A percentile compares a stretch with the other conserved stretches of the same genome.
Conservation (phyloP, 2,113 vertebrate species). For the Oreocharis arfaki region DNA sequence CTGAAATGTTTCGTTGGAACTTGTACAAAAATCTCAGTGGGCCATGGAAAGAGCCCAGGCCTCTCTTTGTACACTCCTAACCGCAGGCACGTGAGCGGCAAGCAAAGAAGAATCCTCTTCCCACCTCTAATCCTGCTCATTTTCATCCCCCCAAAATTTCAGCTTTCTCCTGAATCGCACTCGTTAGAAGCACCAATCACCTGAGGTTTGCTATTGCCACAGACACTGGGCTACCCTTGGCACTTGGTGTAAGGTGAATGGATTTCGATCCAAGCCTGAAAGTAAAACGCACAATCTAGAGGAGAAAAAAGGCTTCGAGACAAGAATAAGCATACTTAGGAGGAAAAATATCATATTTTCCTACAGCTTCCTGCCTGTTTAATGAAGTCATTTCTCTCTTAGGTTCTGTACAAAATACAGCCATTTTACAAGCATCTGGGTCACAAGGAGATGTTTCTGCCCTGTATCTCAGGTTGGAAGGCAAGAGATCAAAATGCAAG, state of each 20-base stretch:
- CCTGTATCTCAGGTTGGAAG: not conserved
- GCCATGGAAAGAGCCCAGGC: not conserved
- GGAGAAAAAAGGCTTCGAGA: not conserved
- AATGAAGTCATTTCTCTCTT: not conserved
- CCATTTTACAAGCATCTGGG: not conserved
- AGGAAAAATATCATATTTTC: not conserved
- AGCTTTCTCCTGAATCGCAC: not conserved
- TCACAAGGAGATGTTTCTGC: not conserved
- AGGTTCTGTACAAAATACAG: rapidly evolving
- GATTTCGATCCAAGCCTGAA: not conserved
- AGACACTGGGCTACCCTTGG: not conserved
- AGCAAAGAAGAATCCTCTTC: not conserved
- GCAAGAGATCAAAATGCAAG: not conserved
- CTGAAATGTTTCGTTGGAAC: not conserved
- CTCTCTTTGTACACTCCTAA: not conserved
- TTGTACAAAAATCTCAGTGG: not conserved
- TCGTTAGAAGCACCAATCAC: too few relatives aligned
- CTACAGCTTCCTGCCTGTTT: not conserved
- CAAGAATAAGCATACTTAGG: not conserved
- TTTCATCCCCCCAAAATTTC: not conserved
- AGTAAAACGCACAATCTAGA: not conserved
- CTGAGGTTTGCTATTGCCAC: not conserved
- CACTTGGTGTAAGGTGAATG: not conserved
- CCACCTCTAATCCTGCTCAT: not conserved
- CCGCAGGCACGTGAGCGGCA: not conserved